Conservation (phyloP, 53 echinoderm and acorn worm species). For the Holothuria leucospilota region DNA sequence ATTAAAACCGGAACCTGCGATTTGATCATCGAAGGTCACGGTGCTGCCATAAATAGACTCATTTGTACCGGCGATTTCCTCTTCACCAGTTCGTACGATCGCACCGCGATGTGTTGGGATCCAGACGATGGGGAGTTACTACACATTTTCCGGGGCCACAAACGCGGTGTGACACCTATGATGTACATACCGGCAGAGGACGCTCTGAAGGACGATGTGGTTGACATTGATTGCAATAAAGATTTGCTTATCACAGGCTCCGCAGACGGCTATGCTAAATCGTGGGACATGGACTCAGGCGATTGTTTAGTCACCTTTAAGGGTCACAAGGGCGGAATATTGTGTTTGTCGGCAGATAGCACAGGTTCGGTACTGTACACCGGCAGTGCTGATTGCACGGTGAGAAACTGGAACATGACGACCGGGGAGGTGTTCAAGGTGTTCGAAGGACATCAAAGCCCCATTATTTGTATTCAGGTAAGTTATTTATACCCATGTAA, state of each 20-base stretch:
- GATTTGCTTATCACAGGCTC: conserved; percentile 92
- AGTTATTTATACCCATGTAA: background rate
- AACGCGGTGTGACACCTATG: conserved; percentile 87
- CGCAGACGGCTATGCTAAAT: conserved; percentile 90
- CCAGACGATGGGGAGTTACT: conserved; percentile 98
- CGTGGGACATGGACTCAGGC: conserved; percentile 99
- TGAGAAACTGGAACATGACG: conserved; percentile 92
- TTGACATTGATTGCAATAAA: conserved; percentile 92
- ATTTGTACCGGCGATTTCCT: conserved; percentile 98
- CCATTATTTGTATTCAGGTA: conserved; percentile 94
- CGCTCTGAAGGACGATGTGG: conserved; percentile 90
- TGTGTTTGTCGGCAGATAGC: conserved; percentile 87
- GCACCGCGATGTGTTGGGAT: conserved; percentile 99
- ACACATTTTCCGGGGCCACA: conserved; percentile 96
- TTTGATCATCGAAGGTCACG: conserved; percentile 87
- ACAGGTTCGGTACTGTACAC: conserved; percentile 89
- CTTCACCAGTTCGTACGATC: conserved; percentile 96
- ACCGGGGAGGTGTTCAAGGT: conserved; percentile 91
- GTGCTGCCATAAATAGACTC: conserved; percentile 84
- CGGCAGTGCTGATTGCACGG: conserved; percentile 86
- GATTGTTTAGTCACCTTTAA: conserved; percentile 80
- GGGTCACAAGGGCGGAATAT: conserved; percentile 89
- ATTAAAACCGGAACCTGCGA: conserved; percentile 72
- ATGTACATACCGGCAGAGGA: conserved; percentile 99
- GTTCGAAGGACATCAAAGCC: conserved; percentile 93